Evolutionary conservation across 2,888 invertebrate genomes (phyloP).

Genomic region (Camponotus fellah): DNA sequence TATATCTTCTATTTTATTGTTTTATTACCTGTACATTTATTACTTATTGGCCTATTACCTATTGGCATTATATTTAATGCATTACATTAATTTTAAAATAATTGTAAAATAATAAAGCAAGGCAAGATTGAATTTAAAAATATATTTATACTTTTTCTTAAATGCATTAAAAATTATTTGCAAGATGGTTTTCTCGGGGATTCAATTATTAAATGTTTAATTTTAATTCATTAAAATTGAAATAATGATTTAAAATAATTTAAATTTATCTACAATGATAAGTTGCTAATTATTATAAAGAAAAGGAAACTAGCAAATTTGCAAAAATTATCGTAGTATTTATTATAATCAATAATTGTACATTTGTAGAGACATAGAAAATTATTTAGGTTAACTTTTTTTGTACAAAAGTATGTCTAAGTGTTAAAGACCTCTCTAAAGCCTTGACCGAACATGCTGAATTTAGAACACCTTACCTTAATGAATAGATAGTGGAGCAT

Average conservation of each 20-base stretch:
- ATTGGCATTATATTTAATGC: background rate
- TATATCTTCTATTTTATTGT: no score
- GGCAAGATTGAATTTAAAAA: background rate
- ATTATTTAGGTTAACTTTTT: background rate
- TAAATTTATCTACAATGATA: background rate
- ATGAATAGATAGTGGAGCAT: no score
- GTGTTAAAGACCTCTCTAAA: conserved; percentile 1
- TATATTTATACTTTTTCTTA: background rate
- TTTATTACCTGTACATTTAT: background rate
- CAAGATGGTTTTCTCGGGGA: background rate
- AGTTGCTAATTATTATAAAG: background rate
- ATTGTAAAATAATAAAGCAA: background rate
- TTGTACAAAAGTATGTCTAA: background rate
- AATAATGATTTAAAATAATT: background rate
- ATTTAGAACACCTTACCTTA: background rate
- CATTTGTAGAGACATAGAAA: background rate
- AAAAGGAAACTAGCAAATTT: background rate
- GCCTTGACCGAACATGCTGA: conserved; percentile 1
- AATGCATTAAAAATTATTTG: background rate
- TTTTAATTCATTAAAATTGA: background rate
- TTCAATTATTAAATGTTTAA: background rate
- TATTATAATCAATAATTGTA: conserved; percentile 6
- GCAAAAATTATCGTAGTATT: background rate
- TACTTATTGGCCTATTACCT: no score
- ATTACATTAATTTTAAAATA: background rate